Evolutionary conservation across 2,113 vertebrate genomes (phyloP).

Genomic region (Galemys pyrenaicus): DNA sequence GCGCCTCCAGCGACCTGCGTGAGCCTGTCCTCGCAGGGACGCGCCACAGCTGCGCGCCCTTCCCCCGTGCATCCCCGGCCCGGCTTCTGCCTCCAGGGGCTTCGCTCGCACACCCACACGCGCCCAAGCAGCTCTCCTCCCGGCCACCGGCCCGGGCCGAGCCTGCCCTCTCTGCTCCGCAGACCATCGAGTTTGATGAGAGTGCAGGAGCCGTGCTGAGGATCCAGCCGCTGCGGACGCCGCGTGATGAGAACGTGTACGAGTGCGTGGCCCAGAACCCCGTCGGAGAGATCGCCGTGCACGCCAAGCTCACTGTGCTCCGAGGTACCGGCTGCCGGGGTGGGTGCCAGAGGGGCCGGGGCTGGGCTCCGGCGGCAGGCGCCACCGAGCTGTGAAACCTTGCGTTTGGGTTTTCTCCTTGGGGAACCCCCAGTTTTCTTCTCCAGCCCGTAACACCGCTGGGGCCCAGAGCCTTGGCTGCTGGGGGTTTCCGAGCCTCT

Average conservation of each 20-base stretch:
- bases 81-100: neutral
- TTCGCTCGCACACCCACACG: accelerated
- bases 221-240: slow-evolving; percentile 96
- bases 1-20: too few relatives aligned
- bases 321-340: slow-evolving; percentile 88
- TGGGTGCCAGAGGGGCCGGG: neutral
- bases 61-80: accelerated
- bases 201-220: slow-evolving; percentile 95
- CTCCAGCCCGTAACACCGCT: accelerated
- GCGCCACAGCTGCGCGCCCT: too few relatives aligned
- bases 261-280: slow-evolving; percentile 96
- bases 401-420: neutral
- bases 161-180: accelerated
- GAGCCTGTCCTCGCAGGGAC: too few relatives aligned
- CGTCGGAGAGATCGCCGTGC: slow-evolving; percentile 92
- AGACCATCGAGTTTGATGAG: slow-evolving; percentile 99
- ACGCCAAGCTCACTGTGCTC: slow-evolving; percentile 97
- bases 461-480: neutral
- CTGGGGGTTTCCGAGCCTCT: neutral
- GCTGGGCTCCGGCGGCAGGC: neutral
- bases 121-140: neutral
- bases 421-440: neutral
- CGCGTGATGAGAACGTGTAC: slow-evolving; percentile 96
- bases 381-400: accelerated
- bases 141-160: neutral